Evolutionary conservation across 2,888 invertebrate species (phyloP), one percentile per base, ranked within the genome.

Genomic region (Netelia fuscicornis): DNA sequence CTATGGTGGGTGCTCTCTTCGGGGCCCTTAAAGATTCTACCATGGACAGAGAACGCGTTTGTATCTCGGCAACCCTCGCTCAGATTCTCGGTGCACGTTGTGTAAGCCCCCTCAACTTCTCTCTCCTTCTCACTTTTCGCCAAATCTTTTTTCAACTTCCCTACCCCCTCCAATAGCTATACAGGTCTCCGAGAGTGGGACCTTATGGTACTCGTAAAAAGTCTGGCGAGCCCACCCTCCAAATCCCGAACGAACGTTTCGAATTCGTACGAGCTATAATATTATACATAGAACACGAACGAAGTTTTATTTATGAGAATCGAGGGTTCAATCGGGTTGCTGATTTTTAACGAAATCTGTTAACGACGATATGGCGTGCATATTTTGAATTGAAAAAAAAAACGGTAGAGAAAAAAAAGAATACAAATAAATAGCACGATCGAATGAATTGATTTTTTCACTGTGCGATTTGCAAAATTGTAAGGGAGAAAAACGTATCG

Each of bases 181-280:
- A 37, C 30, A 52, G 67, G 67, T 77, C 54, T 54, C 54, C 77
- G 52, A 54, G 67, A 68, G 64, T 48, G 44, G 60, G 67, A 83
- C 84, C 81, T 84, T 81, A 84, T 84, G 81, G 81, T 70, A 77
- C 80, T 72, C 81, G 84, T 81, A 84, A 78, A 84, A 84, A 74
- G 81, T 81, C 78, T 81, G 81, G 81, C 72, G 56, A 60, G 37
- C 76, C 30, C 5, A n/a, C 56, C 71, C 54, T 52, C 52, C 30
- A 71, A 74, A 71, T 56, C 54, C 67, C 79, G 23, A 48, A 58
- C 37, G 78, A 70, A 37, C 62, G 48, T 64, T 81, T 56, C 68
- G 74, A 58, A 79, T 68, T 68, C 70, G 60, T 48, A 23, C 62
- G 70, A 71, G 62, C n/a, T 70, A 68, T 70, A 65, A 67, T 13